Evolutionary conservation across 2,888 invertebrate genomes (phyloP), one percentile per base, ranked within the genome.

Genomic region (Clusia tigrina): DNA sequence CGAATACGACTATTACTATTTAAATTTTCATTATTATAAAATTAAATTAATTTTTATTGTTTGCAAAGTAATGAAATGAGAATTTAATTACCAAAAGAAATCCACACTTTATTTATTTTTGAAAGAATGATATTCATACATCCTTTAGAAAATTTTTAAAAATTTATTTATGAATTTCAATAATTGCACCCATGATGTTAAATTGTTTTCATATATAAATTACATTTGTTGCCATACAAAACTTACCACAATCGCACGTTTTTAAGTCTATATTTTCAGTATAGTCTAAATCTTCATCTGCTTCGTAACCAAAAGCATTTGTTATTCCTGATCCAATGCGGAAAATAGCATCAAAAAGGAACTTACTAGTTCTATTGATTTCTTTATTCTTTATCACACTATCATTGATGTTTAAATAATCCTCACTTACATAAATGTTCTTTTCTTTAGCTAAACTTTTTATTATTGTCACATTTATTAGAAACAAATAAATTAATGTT

Each of bases 181-280:
- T n/a, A n/a, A n/a, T n/a, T n/a, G n/a, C n/a, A n/a, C n/a, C n/a
- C n/a, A n/a, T n/a, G n/a, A n/a, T n/a, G n/a, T n/a, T n/a, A n/a
- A n/a, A n/a, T n/a, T n/a, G n/a, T n/a, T n/a, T n/a, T n/a, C n/a
- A n/a, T n/a, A n/a, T n/a, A n/a, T n/a, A n/a, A n/a, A n/a, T n/a
- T n/a, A n/a, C n/a, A n/a, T n/a, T n/a, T n/a, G n/a, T n/a, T n/a
- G n/a, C n/a, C n/a, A n/a, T n/a, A n/a, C n/a, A 22, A 17, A 42
- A 83, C 88, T 86, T 85, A 90, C 92, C 92, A 81, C 93, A 93
- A 51, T 90, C 88, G 78, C 93, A 93, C 71, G 89, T 90, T 76
- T 88, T 88, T 54, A 88, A 78, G 72, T 83, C 84, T 53, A 86
- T 85, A 26, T 86, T 85, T 38, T 87, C 87, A 32, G 86, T 86